These are phyloP conservation scores for Drosophila bunnanda DNA, from an alignment of 2,888 invertebrate genomes.

Conservation along the genomic window DNA sequence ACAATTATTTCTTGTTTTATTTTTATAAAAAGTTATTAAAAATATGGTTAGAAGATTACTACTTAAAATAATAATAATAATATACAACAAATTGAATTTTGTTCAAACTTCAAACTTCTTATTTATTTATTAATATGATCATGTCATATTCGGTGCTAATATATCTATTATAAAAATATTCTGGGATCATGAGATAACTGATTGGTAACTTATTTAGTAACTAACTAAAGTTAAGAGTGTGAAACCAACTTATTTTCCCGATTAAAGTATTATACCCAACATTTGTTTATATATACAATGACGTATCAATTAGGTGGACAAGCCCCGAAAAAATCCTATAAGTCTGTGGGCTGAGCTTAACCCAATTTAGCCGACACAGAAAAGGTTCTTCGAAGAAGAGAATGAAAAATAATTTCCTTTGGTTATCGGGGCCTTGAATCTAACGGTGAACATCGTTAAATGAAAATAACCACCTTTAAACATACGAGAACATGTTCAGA, in stretches of 20 bases:
- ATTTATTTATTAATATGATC: no score
- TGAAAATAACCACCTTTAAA: slow-evolving; percentile 24
- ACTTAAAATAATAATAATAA: no score
- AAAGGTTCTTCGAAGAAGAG: slow-evolving; percentile 24
- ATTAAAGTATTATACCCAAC: slow-evolving; percentile 16
- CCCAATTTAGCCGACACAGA: slow-evolving; percentile 22
- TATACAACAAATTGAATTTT: no score
- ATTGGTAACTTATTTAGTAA: no score
- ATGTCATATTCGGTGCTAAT: no score
- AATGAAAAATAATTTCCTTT: slow-evolving; percentile 26
- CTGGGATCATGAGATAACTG: no score
- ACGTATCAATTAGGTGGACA: slow-evolving; percentile 26
- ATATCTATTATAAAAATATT: no score
- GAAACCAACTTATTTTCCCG: slow-evolving; percentile 2
- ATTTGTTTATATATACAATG: not conserved
- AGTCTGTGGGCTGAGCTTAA: slow-evolving; percentile 27
- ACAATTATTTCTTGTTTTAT: no score
- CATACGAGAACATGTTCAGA: slow-evolving; percentile 26
- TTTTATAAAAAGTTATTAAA: no score
- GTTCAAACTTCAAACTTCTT: no score
- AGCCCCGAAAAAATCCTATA: slow-evolving; percentile 11
- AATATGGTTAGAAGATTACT: no score
- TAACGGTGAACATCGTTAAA: slow-evolving; percentile 52
- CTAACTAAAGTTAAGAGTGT: not conserved
- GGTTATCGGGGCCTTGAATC: slow-evolving; percentile 37